Evolutionary conservation across 1,140 invertebrate species (phyloP).

Genomic region (Scaptomyza pallida): DNA sequence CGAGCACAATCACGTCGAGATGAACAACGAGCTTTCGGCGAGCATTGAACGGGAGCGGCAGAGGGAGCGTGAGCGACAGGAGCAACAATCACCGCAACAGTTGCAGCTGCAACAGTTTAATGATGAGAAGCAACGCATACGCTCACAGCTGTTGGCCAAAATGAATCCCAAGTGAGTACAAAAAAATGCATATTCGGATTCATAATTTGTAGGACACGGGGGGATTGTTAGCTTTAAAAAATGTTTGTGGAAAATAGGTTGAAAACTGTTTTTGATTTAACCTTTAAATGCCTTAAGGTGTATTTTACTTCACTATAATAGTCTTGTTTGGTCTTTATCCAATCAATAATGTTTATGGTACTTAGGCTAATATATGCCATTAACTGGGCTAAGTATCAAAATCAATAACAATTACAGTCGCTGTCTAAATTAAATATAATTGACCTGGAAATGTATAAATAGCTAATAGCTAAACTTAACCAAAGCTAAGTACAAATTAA

Average conservation of each 20-base stretch:
- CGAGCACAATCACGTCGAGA: conserved; percentile 86
- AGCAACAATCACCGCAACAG: conserved; percentile 84
- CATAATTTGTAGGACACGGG: too few relatives aligned
- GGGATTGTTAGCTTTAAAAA: too few relatives aligned
- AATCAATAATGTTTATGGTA: not conserved
- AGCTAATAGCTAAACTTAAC: conserved; percentile 1
- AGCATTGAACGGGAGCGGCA: conserved; percentile 90
- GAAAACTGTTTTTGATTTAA: too few relatives aligned
- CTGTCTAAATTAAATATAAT: conserved; percentile 1
- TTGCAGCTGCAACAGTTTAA: conserved; percentile 52
- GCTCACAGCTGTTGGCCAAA: conserved; percentile 77
- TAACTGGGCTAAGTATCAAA: conserved; percentile 10
- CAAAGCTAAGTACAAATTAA: not conserved
- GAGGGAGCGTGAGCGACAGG: conserved; percentile 85
- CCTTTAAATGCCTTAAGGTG: too few relatives aligned
- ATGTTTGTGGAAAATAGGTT: too few relatives aligned
- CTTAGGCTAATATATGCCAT: not conserved
- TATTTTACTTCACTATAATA: too few relatives aligned
- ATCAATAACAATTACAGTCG: conserved; percentile 19
- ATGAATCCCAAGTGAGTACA: conserved; percentile 82
- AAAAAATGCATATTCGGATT: too few relatives aligned
- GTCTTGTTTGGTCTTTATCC: too few relatives aligned
- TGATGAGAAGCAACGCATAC: conserved; percentile 76
- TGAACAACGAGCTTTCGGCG: conserved; percentile 90
- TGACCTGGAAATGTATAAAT: conserved; percentile 1